Percentiles rank a stretch among this genome's conserved stretches.
Evolutionary conservation across 2,797 vertebrate species (phyloP).

Genomic region (Psittacula derbiana): DNA sequence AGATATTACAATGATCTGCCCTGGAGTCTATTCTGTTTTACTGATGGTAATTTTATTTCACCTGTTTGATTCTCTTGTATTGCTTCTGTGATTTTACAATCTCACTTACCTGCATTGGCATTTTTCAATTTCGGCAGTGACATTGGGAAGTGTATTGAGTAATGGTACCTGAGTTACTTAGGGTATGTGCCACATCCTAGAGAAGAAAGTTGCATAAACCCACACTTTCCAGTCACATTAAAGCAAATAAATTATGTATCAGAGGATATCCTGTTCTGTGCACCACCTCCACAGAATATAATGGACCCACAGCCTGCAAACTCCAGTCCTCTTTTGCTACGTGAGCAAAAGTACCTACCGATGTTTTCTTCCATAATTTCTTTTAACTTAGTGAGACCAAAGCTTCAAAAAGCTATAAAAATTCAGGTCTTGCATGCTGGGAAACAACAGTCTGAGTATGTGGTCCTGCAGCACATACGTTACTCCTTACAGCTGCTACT

Average conservation of each 20-base stretch:
- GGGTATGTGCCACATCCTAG: neutral
- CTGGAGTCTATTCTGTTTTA: neutral
- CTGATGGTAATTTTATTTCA: neutral
- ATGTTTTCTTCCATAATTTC: neutral
- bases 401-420: neutral
- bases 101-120: neutral
- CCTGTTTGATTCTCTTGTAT: neutral
- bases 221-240: neutral
- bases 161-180: neutral
- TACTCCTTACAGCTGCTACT: neutral
- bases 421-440: neutral
- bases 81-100: neutral
- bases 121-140: neutral
- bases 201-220: neutral
- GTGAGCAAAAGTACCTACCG: neutral
- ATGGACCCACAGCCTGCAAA: neutral
- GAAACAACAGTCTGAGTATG: neutral
- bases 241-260: neutral
- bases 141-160: neutral
- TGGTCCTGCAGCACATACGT: neutral
- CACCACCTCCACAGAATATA: neutral
- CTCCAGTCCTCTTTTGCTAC: neutral
- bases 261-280: neutral
- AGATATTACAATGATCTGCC: neutral
- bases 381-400: neutral